Evolutionary conservation across 1,140 invertebrate species (phyloP).

Genomic region (Drosophila lacertosa): DNA sequence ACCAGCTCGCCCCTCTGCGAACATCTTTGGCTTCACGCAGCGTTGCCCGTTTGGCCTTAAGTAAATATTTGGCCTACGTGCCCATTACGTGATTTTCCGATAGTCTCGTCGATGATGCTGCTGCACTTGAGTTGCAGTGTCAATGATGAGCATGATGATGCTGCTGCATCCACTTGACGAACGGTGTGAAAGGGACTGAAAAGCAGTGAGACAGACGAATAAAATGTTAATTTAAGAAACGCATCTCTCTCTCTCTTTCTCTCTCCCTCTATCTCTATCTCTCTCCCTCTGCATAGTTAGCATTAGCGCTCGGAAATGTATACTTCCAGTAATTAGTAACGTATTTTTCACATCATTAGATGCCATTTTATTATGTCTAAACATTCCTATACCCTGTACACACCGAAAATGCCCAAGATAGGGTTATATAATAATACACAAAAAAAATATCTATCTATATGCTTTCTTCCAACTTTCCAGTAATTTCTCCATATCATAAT

Average conservation of each 20-base stretch:
- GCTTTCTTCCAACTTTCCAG: too few species aligned
- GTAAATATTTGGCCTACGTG: slow-evolving; percentile 80
- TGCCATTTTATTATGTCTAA: too few species aligned
- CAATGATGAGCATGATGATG: slow-evolving; percentile 29
- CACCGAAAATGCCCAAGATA: too few species aligned
- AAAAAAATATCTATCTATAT: too few species aligned
- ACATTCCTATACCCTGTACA: too few species aligned
- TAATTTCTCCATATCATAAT: too few species aligned
- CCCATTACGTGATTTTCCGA: slow-evolving; percentile 79
- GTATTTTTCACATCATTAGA: slow-evolving; percentile 10
- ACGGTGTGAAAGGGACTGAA: background rate
- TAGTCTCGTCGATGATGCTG: slow-evolving; percentile 59
- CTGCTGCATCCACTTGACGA: slow-evolving; percentile 5
- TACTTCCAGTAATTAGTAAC: slow-evolving; percentile 5
- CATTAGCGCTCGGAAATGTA: slow-evolving; percentile 6
- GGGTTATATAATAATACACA: too few species aligned
- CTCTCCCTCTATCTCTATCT: background rate
- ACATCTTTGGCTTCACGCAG: slow-evolving; percentile 11
- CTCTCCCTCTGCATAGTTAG: background rate
- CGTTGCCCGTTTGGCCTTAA: slow-evolving; percentile 55
- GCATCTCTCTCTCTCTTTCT: background rate
- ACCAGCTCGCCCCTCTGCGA: background rate
- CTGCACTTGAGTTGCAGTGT: slow-evolving; percentile 50
- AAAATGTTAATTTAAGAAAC: background rate
- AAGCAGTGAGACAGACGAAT: background rate